These are phyloP conservation scores for Protodeltote pygarga DNA, from an alignment of 2,888 invertebrate species.

Conservation along the genomic window DNA sequence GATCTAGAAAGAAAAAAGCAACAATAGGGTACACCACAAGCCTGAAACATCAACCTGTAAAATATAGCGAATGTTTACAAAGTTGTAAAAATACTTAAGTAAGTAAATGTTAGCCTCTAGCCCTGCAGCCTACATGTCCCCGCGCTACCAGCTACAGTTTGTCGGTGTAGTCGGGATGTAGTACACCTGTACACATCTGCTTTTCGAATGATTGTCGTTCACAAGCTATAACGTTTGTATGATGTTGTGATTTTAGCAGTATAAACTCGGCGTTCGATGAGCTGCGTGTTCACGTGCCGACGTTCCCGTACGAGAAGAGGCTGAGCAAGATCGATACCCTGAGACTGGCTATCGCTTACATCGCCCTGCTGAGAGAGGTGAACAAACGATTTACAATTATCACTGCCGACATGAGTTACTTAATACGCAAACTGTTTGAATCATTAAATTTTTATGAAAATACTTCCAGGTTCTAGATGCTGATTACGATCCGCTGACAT, in stretches of 20 bases:
- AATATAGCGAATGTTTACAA: too few species aligned
- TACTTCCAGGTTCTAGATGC: conserved; percentile 90
- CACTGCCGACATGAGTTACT: too few species aligned
- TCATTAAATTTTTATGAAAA: too few species aligned
- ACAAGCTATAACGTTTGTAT: conserved; percentile 74
- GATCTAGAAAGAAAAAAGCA: too few species aligned
- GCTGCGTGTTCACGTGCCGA: conserved; percentile 98
- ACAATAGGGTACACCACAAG: too few species aligned
- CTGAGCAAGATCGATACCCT: conserved; percentile 99
- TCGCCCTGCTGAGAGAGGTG: conserved; percentile 95
- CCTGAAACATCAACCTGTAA: too few species aligned
- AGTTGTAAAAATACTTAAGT: too few species aligned
- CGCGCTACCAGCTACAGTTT: too few species aligned
- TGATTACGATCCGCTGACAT: conserved; percentile 96
- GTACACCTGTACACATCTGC: not conserved
- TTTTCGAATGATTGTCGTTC: not conserved
- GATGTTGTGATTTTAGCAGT: conserved; percentile 92
- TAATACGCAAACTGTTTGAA: too few species aligned
- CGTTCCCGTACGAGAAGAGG: conserved; percentile 99
- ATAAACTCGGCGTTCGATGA: conserved; percentile 99
- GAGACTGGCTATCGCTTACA: conserved; percentile 98
- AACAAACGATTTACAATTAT: conserved; percentile 16
- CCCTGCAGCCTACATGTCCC: too few species aligned
- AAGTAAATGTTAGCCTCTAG: too few species aligned
- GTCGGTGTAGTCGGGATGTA: not conserved